Conservation (phyloP, 1,140 invertebrate genomes). For the Pachyrhynchus sulphureomaculatus region DNA sequence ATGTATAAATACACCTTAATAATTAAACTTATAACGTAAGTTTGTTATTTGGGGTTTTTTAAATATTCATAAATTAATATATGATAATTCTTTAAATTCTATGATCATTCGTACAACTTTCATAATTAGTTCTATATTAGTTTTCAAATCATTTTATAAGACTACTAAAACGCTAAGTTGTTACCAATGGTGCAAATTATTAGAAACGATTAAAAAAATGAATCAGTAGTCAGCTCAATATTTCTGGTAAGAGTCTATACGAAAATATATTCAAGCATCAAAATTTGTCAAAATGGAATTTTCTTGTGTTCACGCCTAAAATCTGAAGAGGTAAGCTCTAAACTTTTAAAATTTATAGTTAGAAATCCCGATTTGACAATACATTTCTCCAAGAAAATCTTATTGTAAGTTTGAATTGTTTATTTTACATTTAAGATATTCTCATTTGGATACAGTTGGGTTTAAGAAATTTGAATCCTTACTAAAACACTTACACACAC, state of each 20-base stretch:
- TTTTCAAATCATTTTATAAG: slow-evolving; percentile 17
- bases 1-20: too few species aligned
- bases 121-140: slow-evolving; percentile 20
- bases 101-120: neutral
- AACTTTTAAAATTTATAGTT: neutral
- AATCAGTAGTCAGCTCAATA: slow-evolving; percentile 29
- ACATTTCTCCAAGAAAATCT: neutral
- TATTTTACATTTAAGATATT: too few species aligned
- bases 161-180: slow-evolving; percentile 23
- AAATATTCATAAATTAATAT: too few species aligned
- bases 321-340: slow-evolving; percentile 16
- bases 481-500: too few species aligned
- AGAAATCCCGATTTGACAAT: neutral
- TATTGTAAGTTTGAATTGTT: too few species aligned
- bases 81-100: too few species aligned
- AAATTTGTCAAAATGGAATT: slow-evolving; percentile 21
- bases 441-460: too few species aligned
- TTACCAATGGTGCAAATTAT: slow-evolving; percentile 24
- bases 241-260: slow-evolving; percentile 4
- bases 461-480: too few species aligned
- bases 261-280: neutral
- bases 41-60: too few species aligned
- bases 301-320: slow-evolving; percentile 1
- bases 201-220: slow-evolving; percentile 21
- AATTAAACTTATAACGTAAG: too few species aligned